phyloP scores from a whole-genome alignment of 1,140 invertebrate genomes.

The Rhynchophorus ferrugineus region DNA sequence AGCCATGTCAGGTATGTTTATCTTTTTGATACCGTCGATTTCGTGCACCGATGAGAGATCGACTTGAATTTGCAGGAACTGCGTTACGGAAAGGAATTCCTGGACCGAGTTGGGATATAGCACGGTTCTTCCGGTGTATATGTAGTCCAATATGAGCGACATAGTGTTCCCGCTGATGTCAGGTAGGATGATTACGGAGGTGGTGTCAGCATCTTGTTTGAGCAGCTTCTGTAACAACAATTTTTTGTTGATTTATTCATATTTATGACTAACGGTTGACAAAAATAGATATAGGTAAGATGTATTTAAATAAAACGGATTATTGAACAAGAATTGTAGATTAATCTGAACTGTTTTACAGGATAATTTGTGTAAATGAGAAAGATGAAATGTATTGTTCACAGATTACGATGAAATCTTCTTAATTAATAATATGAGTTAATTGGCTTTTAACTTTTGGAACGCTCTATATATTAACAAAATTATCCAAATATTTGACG shows the following conservation, averaged over 20 bases:
- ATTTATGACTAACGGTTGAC: no score
- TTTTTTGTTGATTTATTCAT: background rate
- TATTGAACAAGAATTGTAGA: no score
- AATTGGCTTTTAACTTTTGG: no score
- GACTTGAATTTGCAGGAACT: constrained; percentile 30
- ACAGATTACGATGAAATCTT: no score
- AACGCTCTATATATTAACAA: no score
- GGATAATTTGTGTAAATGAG: no score
- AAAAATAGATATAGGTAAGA: no score
- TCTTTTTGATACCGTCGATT: background rate
- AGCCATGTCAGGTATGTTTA: background rate
- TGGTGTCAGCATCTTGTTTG: constrained; percentile 16
- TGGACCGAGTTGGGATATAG: constrained; percentile 12
- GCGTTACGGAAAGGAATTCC: constrained; percentile 33
- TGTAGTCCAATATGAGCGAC: constrained; percentile 39
- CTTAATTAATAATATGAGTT: no score
- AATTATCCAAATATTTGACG: no score
- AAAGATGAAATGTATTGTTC: no score
- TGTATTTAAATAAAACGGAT: no score
- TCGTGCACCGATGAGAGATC: constrained; percentile 11
- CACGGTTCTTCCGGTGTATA: constrained; percentile 35
- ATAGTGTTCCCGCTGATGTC: constrained; percentile 32
- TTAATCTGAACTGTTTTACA: no score
- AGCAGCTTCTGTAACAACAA: constrained; percentile 32
- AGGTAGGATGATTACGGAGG: constrained; percentile 33